Evolutionary conservation across 35 echinoderm and acorn worm genomes (phyloP).

Genomic region (Eucidaris tribuloides): DNA sequence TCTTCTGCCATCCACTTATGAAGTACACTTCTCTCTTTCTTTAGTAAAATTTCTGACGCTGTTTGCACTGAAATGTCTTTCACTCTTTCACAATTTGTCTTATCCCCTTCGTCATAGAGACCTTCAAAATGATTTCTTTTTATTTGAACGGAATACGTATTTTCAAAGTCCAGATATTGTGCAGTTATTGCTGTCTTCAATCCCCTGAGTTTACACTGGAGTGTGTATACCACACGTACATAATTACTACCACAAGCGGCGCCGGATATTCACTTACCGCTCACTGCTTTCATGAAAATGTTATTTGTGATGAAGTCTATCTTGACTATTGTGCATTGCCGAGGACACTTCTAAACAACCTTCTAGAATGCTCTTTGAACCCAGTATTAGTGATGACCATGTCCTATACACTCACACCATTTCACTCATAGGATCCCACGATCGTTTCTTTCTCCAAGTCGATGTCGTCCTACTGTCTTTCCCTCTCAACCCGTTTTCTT

Average conservation of each 20-base stretch:
- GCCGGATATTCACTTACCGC: not conserved
- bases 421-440: not conserved
- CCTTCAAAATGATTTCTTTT: not conserved
- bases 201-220: no score
- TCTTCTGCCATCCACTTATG: constrained; percentile 10
- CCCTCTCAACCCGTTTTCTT: not conserved
- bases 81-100: not conserved
- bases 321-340: not conserved
- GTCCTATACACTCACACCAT: not conserved
- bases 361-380: not conserved
- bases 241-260: not conserved
- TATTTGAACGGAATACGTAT: not conserved
- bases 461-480: not conserved
- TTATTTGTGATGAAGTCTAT: not conserved
- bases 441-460: constrained; percentile 2
- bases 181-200: no score
- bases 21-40: not conserved
- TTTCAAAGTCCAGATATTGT: no score
- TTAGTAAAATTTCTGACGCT: not conserved
- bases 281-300: not conserved
- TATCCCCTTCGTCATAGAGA: not conserved
- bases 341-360: not conserved
- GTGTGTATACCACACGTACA: no score
- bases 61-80: not conserved
- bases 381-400: not conserved